Evolutionary conservation across 1,140 invertebrate species (phyloP).

Genomic region (Cherax destructor): DNA sequence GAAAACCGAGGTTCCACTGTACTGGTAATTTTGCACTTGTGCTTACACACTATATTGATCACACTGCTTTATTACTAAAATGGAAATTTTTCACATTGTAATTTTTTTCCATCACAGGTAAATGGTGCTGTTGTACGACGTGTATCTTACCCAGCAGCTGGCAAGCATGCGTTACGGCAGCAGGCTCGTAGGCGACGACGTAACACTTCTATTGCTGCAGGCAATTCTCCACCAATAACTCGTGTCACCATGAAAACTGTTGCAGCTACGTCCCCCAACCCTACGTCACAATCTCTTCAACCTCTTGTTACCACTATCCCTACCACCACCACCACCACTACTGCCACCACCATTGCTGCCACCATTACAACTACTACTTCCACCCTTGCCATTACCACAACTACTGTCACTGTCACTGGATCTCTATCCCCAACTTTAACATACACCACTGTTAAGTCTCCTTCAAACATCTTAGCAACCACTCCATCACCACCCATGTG

Average conservation of each 20-base stretch:
- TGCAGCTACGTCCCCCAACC: constrained; percentile 57
- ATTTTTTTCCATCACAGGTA: constrained; percentile 7
- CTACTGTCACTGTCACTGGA: constrained; percentile 3
- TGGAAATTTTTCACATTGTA: neutral
- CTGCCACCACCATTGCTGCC: neutral
- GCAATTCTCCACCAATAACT: constrained; percentile 73
- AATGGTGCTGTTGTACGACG: constrained; percentile 51
- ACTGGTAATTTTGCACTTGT: neutral
- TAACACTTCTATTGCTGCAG: constrained; percentile 84
- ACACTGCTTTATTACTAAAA: neutral
- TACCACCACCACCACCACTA: constrained; percentile 1
- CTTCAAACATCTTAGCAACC: neutral
- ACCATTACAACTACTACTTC: constrained; percentile 7
- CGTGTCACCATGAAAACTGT: constrained; percentile 71
- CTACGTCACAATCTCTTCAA: constrained; percentile 44
- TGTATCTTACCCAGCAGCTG: constrained; percentile 48
- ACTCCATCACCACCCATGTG: constrained; percentile 49
- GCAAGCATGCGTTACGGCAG: constrained; percentile 84
- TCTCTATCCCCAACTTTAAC: constrained; percentile 10
- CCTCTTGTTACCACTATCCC: constrained; percentile 11
- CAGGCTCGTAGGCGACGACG: constrained; percentile 86
- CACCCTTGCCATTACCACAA: neutral
- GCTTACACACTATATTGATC: neutral
- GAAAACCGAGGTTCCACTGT: too few species aligned
- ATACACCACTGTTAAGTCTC: constrained; percentile 7